Base-by-base conservation (phyloP, 2,888 invertebrate genomes). In the Drosophila quinaria region DNA sequence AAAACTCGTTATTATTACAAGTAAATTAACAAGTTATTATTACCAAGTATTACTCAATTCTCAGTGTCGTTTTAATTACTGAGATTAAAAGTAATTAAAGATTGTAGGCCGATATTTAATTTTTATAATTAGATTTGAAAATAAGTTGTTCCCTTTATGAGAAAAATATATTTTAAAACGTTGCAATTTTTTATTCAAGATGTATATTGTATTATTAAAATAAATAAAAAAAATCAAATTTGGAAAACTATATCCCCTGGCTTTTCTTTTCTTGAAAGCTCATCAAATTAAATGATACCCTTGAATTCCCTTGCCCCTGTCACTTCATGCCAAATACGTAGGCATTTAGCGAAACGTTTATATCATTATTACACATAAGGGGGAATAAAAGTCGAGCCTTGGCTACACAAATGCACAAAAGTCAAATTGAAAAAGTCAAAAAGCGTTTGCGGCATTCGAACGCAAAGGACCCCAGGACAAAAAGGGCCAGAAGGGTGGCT, bases 261-360 rank as follows among this genome's bases (percentile, higher is more conserved):
- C 25, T 22, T 8, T 8, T 35, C 17, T 22, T 33, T 13, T 15
- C 29, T 13, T 15, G n/a, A 54, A 78, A 69, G 67, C 83, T 77
- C 83, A 86, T 81, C 71, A 76, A 81, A 86, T 87, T 77, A 86
- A 88, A 83, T 80, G 73, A 79, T 77, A 54, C 64, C 51, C 54
- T 13, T 3, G 15, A 19, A 19, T 37, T 35, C 44, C 37, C 61
- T 65, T 25, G 25, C 25, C 25, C 62, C 62, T 50, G 46, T 42
- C 46, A 15, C 55, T 50, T 37, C 44, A 19, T 62, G 70, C 44
- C 68, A 81, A 87, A 89, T 89, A 87, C 90, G 85, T 76, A 86
- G 87, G 87, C 90, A 90, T 91, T 91, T 91, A 91, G 91, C 90
- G 74, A 87, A 91, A 90, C 91, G 87, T 81, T 91, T 91, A 91